Conservation (phyloP, 2,888 invertebrate species). For the Itoplectis maculator region DNA sequence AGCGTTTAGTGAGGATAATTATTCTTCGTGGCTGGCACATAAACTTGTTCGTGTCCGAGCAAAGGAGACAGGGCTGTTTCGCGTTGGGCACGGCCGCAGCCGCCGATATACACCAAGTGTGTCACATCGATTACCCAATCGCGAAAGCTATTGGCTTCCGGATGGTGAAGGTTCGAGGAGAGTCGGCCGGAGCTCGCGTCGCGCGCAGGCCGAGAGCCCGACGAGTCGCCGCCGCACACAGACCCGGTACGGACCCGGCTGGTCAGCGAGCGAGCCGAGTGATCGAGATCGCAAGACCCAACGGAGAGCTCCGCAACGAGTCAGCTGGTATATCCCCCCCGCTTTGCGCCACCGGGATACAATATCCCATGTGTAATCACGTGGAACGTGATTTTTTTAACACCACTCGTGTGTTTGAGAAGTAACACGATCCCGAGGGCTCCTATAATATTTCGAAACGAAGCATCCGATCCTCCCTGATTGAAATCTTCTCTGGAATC, state of each 20-base stretch:
- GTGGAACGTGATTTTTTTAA: slow-evolving; percentile 56
- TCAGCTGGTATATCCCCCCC: slow-evolving; percentile 51
- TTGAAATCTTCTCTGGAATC: slow-evolving; percentile 48
- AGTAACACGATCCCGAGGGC: slow-evolving; percentile 47
- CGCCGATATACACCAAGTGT: slow-evolving; percentile 25
- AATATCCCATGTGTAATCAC: slow-evolving; percentile 63
- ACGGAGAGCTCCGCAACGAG: slow-evolving; percentile 20
- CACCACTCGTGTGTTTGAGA: slow-evolving; percentile 34
- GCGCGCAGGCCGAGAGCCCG: slow-evolving; percentile 13
- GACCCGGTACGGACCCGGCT: slow-evolving; percentile 14
- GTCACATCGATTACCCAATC: slow-evolving; percentile 52
- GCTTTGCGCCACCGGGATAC: slow-evolving; percentile 34
- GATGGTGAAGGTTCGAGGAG: slow-evolving; percentile 25
- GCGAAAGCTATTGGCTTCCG: slow-evolving; percentile 55
- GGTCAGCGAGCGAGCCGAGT: slow-evolving; percentile 35
- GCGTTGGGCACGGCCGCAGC: slow-evolving; percentile 24
- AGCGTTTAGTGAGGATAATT: slow-evolving; percentile 38
- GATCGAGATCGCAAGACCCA: slow-evolving; percentile 35
- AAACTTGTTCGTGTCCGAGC: slow-evolving; percentile 19
- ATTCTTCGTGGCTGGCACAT: slow-evolving; percentile 42
- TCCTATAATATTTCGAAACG: slow-evolving; percentile 41
- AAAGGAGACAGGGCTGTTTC: slow-evolving; percentile 4
- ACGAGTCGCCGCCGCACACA: background rate
- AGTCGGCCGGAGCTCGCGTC: background rate
- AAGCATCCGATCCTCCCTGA: slow-evolving; percentile 35